phyloP scores from a whole-genome alignment of 2,888 invertebrate species.

The Papilio gigon region DNA sequence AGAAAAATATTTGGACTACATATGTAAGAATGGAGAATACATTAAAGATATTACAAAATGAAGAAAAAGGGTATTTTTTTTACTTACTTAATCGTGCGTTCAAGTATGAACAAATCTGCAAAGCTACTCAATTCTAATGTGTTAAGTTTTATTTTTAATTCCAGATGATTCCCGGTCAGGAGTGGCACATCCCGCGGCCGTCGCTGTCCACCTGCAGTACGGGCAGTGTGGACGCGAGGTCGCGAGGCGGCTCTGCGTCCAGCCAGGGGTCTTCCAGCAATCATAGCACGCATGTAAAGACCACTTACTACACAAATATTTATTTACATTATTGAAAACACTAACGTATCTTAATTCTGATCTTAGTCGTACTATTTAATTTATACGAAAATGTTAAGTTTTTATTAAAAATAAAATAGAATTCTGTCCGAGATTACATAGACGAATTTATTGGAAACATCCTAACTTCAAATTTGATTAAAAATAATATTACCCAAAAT shows the following conservation, averaged over 20 bases:
- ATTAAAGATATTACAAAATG: not conserved
- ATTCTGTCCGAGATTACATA: no score
- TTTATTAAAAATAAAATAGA: no score
- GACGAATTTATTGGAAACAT: no score
- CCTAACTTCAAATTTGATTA: no score
- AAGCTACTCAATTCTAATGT: not conserved
- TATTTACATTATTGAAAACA: no score
- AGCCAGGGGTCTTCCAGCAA: conserved; percentile 84
- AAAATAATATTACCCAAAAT: not conserved
- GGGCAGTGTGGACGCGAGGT: conserved; percentile 69
- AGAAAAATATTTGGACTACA: not conserved
- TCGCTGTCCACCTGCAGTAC: conserved; percentile 82
- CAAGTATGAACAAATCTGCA: not conserved
- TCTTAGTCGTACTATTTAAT: no score
- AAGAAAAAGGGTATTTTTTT: no score
- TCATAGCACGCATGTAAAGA: conserved; percentile 90
- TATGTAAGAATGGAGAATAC: no score
- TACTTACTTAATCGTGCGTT: no score
- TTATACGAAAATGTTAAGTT: no score
- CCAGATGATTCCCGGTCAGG: conserved; percentile 73
- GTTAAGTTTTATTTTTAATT: conserved; percentile 46
- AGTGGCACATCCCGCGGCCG: conserved; percentile 93
- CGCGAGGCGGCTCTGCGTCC: conserved; percentile 85
- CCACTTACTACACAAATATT: no score
- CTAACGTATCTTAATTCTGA: no score